These are phyloP conservation scores for Myopa tessellatipennis DNA, from an alignment of 2,888 invertebrate species.

Conservation along the genomic window DNA sequence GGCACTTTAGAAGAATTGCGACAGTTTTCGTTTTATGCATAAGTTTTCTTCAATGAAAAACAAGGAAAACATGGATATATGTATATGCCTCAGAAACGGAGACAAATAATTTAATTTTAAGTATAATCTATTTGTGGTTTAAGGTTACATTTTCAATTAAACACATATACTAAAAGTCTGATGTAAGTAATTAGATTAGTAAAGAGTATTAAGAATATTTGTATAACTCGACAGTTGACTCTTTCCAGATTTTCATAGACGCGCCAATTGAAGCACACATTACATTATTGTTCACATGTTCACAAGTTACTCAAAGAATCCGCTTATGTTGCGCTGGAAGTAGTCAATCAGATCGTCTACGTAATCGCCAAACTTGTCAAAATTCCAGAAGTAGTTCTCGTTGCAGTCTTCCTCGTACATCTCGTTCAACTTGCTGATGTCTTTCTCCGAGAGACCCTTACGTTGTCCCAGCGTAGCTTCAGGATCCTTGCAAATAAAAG, in stretches of 20 bases:
- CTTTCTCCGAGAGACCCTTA: constrained; percentile 70
- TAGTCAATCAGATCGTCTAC: constrained; percentile 58
- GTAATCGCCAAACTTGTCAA: constrained; percentile 56
- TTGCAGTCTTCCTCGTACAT: constrained; percentile 70
- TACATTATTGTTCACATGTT: too few relatives aligned
- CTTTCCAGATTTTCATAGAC: too few relatives aligned
- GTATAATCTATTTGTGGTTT: too few relatives aligned
- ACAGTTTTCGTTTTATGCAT: constrained; percentile 64
- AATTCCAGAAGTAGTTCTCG: constrained; percentile 51
- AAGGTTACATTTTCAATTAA: too few relatives aligned
- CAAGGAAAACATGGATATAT: not conserved
- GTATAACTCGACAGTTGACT: too few relatives aligned
- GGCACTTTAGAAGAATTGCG: constrained; percentile 64
- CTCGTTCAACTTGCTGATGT: constrained; percentile 69
- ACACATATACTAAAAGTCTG: too few relatives aligned
- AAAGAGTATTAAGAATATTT: too few relatives aligned
- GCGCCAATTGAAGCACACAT: too few relatives aligned
- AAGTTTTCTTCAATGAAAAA: constrained; percentile 23
- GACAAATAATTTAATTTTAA: not conserved
- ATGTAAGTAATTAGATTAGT: too few relatives aligned
- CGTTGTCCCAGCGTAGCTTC: constrained; percentile 70
- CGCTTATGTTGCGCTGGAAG: constrained; percentile 54
- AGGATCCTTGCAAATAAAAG: constrained; percentile 61
- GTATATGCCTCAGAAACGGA: not conserved
- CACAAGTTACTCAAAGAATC: constrained; percentile 47